These are phyloP conservation scores for Drosophila micromelanica DNA, from an alignment of 1,140 invertebrate species.

Conservation along the genomic window DNA sequence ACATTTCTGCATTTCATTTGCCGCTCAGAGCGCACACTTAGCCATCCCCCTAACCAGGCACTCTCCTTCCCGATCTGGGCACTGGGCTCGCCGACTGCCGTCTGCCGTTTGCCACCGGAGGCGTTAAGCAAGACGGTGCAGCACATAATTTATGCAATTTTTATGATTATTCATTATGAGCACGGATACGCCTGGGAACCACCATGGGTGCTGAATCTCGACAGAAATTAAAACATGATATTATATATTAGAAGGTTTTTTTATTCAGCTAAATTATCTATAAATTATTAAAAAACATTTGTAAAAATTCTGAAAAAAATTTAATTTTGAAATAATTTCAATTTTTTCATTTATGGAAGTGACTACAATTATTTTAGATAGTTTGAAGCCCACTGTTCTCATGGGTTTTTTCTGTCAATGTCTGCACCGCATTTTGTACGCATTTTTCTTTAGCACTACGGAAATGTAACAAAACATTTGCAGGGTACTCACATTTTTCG, in stretches of 20 bases:
- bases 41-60: neutral
- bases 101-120: conserved; percentile 61
- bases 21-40: conserved; percentile 43
- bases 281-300: too few species aligned
- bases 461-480: conserved; percentile 66
- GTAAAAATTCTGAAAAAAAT: too few species aligned
- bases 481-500: conserved; percentile 38
- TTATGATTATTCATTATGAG: conserved; percentile 82
- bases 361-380: neutral
- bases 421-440: conserved; percentile 68
- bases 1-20: conserved; percentile 82
- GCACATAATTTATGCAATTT: conserved; percentile 82
- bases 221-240: neutral
- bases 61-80: neutral
- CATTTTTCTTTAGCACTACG: conserved; percentile 50
- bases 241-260: neutral
- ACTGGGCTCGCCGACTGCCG: conserved; percentile 17
- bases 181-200: conserved; percentile 30
- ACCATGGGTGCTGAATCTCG: conserved; percentile 38
- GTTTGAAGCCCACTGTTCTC: conserved; percentile 41
- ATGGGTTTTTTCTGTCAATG: conserved; percentile 38
- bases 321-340: too few species aligned
- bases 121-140: conserved; percentile 79
- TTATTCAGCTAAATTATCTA: too few species aligned
- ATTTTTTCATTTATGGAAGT: neutral